Conservation (phyloP, 2,113 vertebrate species). For the Eira barbara region DNA sequence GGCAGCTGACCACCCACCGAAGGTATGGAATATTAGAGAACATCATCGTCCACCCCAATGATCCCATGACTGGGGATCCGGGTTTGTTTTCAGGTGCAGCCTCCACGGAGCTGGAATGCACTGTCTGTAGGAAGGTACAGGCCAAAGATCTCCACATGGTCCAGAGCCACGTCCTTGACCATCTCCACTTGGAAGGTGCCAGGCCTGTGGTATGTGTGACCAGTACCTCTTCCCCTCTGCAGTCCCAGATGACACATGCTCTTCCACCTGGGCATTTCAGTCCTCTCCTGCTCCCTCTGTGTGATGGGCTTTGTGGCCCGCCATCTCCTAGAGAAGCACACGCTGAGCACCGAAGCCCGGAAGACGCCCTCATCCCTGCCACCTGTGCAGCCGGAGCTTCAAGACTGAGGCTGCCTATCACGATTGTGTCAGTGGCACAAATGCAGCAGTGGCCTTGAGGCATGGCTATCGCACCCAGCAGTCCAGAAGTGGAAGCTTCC, state of each 20-base stretch:
- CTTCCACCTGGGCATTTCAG: conserved; percentile 88
- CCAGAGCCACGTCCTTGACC: conserved; percentile 89
- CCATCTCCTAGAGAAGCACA: conserved; percentile 91
- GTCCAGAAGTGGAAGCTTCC: conserved; percentile 82
- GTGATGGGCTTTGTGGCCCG: conserved; percentile 92
- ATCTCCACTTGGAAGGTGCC: conserved; percentile 87
- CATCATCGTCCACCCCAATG: conserved; percentile 83
- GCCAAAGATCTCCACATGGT: conserved; percentile 91
- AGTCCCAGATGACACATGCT: conserved; percentile 93
- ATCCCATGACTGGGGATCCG: conserved; percentile 77
- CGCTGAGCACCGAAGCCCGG: conserved; percentile 87
- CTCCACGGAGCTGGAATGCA: conserved; percentile 85
- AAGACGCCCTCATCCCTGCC: conserved; percentile 86
- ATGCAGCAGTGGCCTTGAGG: conserved; percentile 78
- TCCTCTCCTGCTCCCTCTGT: conserved; percentile 93
- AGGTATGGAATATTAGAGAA: conserved; percentile 86
- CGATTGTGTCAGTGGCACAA: conserved; percentile 91
- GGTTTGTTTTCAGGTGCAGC: conserved; percentile 72
- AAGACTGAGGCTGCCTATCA: conserved; percentile 87
- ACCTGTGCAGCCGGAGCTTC: conserved; percentile 85
- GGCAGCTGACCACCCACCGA: conserved; percentile 91
- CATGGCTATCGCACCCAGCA: conserved; percentile 65
- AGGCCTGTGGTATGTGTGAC: conserved; percentile 90
- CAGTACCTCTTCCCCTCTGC: conserved; percentile 89
- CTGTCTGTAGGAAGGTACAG: conserved; percentile 87